Percentiles rank a stretch among this genome's conserved stretches.
Evolutionary conservation across 2,113 vertebrate species (phyloP).

Genomic region (Ondatra zibethicus): DNA sequence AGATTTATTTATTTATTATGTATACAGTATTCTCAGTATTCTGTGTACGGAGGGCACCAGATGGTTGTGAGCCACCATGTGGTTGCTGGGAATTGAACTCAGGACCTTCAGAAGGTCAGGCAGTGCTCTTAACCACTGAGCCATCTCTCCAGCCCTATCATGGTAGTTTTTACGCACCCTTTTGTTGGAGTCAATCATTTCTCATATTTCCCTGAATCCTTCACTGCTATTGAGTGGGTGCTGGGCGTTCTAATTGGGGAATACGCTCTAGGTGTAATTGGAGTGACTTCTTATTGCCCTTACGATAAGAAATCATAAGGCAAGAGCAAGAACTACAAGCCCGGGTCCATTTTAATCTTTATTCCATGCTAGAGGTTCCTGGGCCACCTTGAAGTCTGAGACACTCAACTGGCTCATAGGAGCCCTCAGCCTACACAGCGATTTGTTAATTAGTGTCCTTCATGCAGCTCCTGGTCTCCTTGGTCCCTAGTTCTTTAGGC

Average conservation of each 20-base stretch:
- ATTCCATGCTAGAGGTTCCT: neutral
- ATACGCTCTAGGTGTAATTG: neutral
- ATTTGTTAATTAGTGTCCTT: accelerated
- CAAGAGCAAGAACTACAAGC: neutral
- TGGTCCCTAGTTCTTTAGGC: neutral
- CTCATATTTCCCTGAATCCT: neutral
- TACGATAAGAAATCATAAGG: too few relatives aligned
- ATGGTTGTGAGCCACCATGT: too few relatives aligned
- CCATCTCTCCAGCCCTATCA: too few relatives aligned
- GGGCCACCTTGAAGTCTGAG: neutral
- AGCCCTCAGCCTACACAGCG: neutral
- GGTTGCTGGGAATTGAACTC: too few relatives aligned
- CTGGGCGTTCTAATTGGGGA: neutral
- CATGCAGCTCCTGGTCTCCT: neutral
- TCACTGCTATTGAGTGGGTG: neutral
- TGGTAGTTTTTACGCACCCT: too few relatives aligned
- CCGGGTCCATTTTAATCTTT: neutral
- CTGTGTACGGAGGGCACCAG: too few relatives aligned
- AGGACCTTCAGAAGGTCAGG: too few relatives aligned
- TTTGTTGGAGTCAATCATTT: neutral
- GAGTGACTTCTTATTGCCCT: neutral
- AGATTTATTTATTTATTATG: too few relatives aligned
- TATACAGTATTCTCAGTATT: too few relatives aligned
- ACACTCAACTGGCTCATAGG: too few relatives aligned
- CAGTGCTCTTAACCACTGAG: too few relatives aligned